Evolutionary conservation across 2,113 vertebrate genomes (phyloP).

Genomic region (Megalops atlanticus): DNA sequence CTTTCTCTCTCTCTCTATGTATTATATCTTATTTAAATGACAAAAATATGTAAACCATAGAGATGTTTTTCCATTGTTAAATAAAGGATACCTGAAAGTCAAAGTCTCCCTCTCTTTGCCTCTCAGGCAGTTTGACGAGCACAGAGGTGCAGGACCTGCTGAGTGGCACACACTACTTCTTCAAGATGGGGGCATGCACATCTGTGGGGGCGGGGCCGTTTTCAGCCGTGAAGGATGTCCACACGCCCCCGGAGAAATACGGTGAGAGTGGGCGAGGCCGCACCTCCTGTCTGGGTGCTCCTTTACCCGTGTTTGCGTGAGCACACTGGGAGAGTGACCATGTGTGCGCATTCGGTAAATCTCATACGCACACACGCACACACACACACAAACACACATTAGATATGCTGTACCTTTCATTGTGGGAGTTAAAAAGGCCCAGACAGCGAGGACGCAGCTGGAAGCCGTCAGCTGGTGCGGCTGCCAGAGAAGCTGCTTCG

Average conservation of each 20-base stretch:
- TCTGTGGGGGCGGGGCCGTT: slow-evolving; percentile 88
- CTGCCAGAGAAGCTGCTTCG: no score
- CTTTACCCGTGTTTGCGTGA: not conserved
- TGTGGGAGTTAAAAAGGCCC: no score
- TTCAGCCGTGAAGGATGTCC: slow-evolving; percentile 83
- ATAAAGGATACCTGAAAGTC: no score
- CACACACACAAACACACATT: not conserved
- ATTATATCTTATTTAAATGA: no score
- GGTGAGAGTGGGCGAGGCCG: slow-evolving; percentile 56
- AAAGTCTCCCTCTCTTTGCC: slow-evolving; percentile 35
- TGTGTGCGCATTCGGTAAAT: no score
- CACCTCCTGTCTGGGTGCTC: no score
- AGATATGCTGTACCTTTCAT: not conserved
- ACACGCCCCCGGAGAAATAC: slow-evolving; percentile 76
- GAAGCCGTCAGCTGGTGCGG: slow-evolving; percentile 25
- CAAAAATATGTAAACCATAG: no score
- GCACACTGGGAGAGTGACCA: no score
- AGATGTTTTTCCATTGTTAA: no score
- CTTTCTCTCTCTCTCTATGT: no score
- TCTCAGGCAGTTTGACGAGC: slow-evolving; percentile 84
- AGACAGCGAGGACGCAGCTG: slow-evolving; percentile 25
- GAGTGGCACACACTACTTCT: slow-evolving; percentile 87
- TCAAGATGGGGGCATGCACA: slow-evolving; percentile 91
- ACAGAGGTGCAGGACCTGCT: slow-evolving; percentile 83
- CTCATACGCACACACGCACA: no score